Conservation (phyloP, 2,797 vertebrate genomes). For the Clarias fuscus region DNA sequence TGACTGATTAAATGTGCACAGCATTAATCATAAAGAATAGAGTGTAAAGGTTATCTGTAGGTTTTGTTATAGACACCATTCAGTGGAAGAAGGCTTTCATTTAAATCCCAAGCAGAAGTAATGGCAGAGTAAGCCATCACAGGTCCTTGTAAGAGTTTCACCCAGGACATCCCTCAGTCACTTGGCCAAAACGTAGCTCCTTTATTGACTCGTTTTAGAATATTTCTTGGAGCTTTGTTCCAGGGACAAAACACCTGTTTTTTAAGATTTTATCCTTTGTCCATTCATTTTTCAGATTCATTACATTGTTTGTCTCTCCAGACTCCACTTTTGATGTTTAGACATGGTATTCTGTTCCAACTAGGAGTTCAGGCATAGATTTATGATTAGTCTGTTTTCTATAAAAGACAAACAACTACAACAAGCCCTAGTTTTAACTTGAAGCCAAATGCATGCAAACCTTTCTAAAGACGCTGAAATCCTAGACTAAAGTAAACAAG, state of each 20-base stretch:
- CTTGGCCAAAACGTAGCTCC: not conserved
- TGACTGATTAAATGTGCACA: constrained; percentile 2
- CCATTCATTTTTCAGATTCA: constrained; percentile 17
- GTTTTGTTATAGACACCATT: constrained; percentile 1
- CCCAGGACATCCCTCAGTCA: not conserved
- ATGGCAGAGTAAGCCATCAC: not conserved
- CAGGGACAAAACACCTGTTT: not conserved
- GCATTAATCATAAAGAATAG: constrained; percentile 8
- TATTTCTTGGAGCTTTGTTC: not conserved
- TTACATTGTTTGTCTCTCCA: not conserved
- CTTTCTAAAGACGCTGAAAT: constrained; percentile 11
- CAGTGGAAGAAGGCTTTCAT: constrained; percentile 4
- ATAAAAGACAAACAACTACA: constrained; percentile 26
- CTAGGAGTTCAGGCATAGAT: constrained; percentile 1
- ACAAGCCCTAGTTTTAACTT: constrained; percentile 8
- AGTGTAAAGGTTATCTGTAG: not conserved
- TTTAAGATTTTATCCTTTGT: not conserved
- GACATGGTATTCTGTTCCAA: constrained; percentile 10
- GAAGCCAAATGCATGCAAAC: constrained; percentile 15
- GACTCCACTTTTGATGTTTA: constrained; percentile 14
- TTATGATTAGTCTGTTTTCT: constrained; percentile 11
- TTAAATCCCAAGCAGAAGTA: not conserved
- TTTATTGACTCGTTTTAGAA: not conserved
- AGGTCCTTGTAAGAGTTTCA: not conserved
- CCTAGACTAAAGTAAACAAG: not conserved